Base-by-base conservation (phyloP, 2,888 invertebrate genomes). In the Nomada ferruginata region DNA sequence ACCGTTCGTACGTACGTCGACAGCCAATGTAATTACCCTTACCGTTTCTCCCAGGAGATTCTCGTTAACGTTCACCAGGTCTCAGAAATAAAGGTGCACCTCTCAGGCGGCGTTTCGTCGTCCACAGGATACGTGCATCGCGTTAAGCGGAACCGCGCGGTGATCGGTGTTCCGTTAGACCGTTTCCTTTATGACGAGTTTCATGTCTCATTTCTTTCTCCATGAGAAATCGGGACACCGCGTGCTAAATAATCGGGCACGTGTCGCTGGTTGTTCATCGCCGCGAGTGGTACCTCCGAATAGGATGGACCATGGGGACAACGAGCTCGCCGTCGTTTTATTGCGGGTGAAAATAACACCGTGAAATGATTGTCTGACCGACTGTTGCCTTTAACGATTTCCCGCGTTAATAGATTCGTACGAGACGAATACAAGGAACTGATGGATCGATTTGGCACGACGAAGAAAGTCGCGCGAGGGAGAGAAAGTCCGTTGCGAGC, bases 11-110 rank as follows among this genome's bases (percentile, higher is more conserved):
- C 53, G 13, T 26, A 23, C 77, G 72, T 76, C 81, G 80, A 70
- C 80, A 77, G 78, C 82, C 84, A 73, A 84, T 83, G 84, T 86
- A 89, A 89, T 89, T 88, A 87, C 80, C 83, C 82, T 75, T 84
- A 81, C 86, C 82, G 83, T 84, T 85, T 73, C 76, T 66, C 80
- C 83, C 68, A 64, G 74, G 75, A 84, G 79, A 89, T 87, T 89
- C 90, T 89, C 86, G 85, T 90, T 88, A 90, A 85, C 80, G 83
- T 87, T 70, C 82, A 72, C 55, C 47, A 44, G 44, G 57, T 66
- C 66, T 60, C 23, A 70, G 68, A 74, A 70, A 60, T 78, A 74
- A 73, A 61, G 66, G 59, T 64, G 74, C 61, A 65, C 50, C 70
- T 78, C 78, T 68, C 65, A 55, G 26, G 64, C 74, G 64, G 53